phyloP scores from a whole-genome alignment of 2,113 vertebrate genomes.

The Mustelus asterias region DNA sequence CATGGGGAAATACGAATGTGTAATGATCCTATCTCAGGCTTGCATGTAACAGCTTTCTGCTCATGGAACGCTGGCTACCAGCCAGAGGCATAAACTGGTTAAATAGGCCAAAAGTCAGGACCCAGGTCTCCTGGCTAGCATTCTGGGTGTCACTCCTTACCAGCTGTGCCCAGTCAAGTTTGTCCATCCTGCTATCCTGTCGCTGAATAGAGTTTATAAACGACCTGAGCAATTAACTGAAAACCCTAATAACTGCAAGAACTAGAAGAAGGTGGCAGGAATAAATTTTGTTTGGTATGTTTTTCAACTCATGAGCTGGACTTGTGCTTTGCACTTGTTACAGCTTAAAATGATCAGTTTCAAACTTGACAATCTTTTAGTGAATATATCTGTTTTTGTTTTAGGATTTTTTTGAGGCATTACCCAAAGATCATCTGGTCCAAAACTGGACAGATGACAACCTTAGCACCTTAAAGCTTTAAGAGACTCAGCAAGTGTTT shows the following conservation, averaged over 20 bases:
- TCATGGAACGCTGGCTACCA: background rate
- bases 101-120: background rate
- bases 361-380: background rate
- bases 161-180: background rate
- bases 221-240: background rate
- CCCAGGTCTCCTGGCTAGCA: background rate
- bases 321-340: background rate
- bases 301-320: background rate
- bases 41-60: background rate
- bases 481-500: background rate
- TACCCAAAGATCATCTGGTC: background rate
- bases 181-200: background rate
- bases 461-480: background rate
- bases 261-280: background rate
- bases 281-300: background rate
- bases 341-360: background rate
- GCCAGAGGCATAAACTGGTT: background rate
- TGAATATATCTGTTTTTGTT: background rate
- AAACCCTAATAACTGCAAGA: too few species aligned
- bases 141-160: background rate
- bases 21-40: background rate
- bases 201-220: background rate
- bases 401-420: background rate
- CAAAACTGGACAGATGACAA: background rate
- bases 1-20: background rate